Evolutionary conservation across 2,888 invertebrate genomes (phyloP).

Genomic region (Vannuccia rotundouncinata): DNA sequence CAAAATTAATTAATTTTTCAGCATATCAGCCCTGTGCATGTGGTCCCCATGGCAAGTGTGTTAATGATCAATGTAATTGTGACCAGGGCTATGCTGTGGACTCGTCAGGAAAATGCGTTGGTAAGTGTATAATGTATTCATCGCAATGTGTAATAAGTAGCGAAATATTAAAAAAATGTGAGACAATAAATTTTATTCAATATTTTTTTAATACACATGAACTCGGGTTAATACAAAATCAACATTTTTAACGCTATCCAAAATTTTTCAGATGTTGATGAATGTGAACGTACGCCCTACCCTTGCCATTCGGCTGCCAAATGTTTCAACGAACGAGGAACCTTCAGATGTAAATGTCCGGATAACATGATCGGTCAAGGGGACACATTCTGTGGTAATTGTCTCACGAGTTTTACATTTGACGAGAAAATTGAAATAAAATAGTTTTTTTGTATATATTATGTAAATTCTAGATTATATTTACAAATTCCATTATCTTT

Average conservation of each 20-base stretch:
- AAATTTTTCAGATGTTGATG: conserved; percentile 38
- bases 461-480: too few species aligned
- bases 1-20: too few species aligned
- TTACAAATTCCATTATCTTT: too few species aligned
- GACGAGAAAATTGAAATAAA: too few species aligned
- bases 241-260: too few species aligned
- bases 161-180: background rate
- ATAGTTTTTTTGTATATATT: too few species aligned
- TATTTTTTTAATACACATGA: background rate
- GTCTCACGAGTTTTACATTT: too few species aligned
- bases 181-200: background rate
- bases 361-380: background rate
- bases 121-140: background rate
- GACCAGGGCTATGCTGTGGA: conserved; percentile 19
- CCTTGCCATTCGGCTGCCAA: conserved; percentile 28
- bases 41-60: conserved; percentile 32
- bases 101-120: background rate
- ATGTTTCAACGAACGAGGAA: conserved; percentile 6
- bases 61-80: conserved; percentile 22
- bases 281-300: conserved; percentile 20
- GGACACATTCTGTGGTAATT: conserved; percentile 2
- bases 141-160: too few species aligned
- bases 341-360: conserved; percentile 18
- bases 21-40: conserved; percentile 18
- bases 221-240: too few species aligned